Evolutionary conservation across 2,888 invertebrate species (phyloP).

Genomic region (Augiades crinisus): DNA sequence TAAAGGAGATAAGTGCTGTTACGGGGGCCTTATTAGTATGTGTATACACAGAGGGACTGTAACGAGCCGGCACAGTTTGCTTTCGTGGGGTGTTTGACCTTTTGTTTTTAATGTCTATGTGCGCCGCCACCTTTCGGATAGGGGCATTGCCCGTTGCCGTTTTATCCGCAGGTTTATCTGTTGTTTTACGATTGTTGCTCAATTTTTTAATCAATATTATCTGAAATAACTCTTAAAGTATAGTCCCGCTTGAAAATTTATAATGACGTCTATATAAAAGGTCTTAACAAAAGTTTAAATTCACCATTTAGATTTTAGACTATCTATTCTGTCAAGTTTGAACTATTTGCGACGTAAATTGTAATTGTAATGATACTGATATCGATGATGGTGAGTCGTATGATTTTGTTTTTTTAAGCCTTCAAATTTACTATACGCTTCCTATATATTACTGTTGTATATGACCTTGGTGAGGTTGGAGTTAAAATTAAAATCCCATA

Average conservation of each 20-base stretch:
- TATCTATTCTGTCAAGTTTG: too few relatives aligned
- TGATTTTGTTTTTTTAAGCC: too few relatives aligned
- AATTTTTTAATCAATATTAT: too few relatives aligned
- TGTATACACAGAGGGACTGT: constrained; percentile 45
- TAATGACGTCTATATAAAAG: too few relatives aligned
- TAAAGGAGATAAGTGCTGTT: constrained; percentile 64
- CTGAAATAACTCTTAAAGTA: too few relatives aligned
- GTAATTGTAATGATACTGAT: too few relatives aligned
- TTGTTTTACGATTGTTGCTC: background rate
- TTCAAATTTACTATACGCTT: background rate
- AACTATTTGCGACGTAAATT: too few relatives aligned
- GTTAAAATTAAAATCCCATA: background rate
- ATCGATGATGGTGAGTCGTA: too few relatives aligned
- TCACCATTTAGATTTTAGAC: too few relatives aligned
- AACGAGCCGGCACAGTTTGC: constrained; percentile 24
- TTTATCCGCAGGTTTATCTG: constrained; percentile 2
- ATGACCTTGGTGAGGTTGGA: background rate
- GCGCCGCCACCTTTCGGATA: constrained; percentile 9
- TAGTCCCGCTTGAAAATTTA: too few relatives aligned
- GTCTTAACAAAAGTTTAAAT: too few relatives aligned
- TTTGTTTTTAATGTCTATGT: constrained; percentile 26
- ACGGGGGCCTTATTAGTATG: constrained; percentile 51
- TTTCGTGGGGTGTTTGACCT: constrained; percentile 33
- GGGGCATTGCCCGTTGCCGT: background rate
- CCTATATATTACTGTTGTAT: too few relatives aligned